Evolutionary conservation across 2,888 invertebrate genomes (phyloP).

Genomic region (Hermaeophaga mercurialis): DNA sequence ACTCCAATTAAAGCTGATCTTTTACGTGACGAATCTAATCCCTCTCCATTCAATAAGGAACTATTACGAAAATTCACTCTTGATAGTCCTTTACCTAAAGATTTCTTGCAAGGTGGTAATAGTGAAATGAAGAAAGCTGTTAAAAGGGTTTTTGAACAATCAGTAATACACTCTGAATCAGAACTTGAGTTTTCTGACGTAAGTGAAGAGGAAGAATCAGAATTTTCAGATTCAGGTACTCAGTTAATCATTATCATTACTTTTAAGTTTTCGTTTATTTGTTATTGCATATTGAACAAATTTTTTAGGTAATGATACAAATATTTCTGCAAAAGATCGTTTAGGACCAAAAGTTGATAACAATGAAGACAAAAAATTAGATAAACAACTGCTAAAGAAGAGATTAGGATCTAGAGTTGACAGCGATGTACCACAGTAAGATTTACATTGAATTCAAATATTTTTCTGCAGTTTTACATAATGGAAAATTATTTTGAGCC

Average conservation of each 20-base stretch:
- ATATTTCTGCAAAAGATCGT: slow-evolving; percentile 27
- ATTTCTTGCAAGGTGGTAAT: neutral
- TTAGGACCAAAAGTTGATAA: slow-evolving; percentile 29
- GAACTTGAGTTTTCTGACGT: neutral
- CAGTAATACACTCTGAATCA: neutral
- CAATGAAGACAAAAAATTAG: slow-evolving; percentile 1
- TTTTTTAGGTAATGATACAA: neutral
- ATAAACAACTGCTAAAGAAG: slow-evolving; percentile 23
- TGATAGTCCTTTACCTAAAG: slow-evolving; percentile 25
- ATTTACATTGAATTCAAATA: neutral
- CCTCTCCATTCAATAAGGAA: slow-evolving; percentile 43
- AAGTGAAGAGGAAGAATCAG: neutral
- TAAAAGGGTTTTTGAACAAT: slow-evolving; percentile 13
- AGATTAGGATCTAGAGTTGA: slow-evolving; percentile 22
- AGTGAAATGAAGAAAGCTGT: slow-evolving; percentile 13
- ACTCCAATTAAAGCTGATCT: slow-evolving; percentile 32
- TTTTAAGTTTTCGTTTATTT: too few species aligned
- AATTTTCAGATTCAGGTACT: neutral
- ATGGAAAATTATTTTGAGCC: too few species aligned
- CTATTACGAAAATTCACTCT: slow-evolving; percentile 39
- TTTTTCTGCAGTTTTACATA: too few species aligned
- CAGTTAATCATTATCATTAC: too few species aligned
- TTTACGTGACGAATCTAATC: slow-evolving; percentile 39
- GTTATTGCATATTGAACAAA: neutral
- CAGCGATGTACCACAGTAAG: slow-evolving; percentile 22